phyloP scores from a whole-genome alignment of 35 echinoderm and acorn worm genomes.

The Heliocidaris tuberculata region DNA sequence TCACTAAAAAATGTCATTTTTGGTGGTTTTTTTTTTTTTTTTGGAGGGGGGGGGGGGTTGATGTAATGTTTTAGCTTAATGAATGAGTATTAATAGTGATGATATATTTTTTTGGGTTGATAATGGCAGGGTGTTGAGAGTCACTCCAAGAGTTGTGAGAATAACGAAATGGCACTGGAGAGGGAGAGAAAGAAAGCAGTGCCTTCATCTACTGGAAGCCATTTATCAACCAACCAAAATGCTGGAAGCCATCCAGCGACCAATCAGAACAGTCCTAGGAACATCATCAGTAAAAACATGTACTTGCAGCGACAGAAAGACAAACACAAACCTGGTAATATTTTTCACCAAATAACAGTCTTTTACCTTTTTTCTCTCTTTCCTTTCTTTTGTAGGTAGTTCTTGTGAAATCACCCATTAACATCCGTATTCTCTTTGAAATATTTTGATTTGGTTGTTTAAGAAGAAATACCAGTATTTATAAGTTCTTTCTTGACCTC shows the following conservation, averaged over 20 bases:
- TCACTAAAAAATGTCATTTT: background rate
- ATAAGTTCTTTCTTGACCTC: too few relatives aligned
- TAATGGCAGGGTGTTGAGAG: slow-evolving; percentile 5
- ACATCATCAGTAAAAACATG: slow-evolving; percentile 21
- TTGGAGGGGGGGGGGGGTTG: too few relatives aligned
- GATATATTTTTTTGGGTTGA: background rate
- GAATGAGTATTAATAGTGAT: too few relatives aligned
- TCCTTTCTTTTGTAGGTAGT: too few relatives aligned
- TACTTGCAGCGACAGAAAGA: slow-evolving; percentile 30
- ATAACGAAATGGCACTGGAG: background rate
- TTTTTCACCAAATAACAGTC: background rate
- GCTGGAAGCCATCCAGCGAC: background rate
- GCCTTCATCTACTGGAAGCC: slow-evolving; percentile 38
- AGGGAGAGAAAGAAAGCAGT: slow-evolving; percentile 27
- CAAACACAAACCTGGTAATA: background rate
- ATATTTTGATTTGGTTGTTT: too few relatives aligned
- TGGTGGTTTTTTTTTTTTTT: too few relatives aligned
- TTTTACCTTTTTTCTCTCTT: background rate
- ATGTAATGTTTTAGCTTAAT: too few relatives aligned
- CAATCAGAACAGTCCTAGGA: slow-evolving; percentile 24
- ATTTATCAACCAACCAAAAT: slow-evolving; percentile 31
- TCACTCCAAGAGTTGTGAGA: background rate
- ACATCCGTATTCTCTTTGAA: too few relatives aligned
- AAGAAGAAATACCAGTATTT: too few relatives aligned
- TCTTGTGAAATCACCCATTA: too few relatives aligned